phyloP scores from a whole-genome alignment of 2,888 invertebrate genomes.

The Micropterix aruncella region DNA sequence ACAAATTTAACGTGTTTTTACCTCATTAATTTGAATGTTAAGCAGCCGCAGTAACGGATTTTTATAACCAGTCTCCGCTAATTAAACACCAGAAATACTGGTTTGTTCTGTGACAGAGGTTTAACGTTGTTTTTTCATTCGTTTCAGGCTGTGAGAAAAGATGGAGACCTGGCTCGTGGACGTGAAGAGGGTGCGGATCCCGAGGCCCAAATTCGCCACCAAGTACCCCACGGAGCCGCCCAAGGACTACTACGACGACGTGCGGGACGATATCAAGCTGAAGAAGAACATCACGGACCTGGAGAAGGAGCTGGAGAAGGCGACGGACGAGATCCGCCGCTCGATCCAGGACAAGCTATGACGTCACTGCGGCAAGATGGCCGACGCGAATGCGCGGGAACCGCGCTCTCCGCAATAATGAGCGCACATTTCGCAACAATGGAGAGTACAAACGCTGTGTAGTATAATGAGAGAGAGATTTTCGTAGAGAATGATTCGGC shows the following conservation, averaged over 20 bases:
- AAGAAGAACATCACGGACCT: conserved; percentile 34
- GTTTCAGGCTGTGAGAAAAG: too few relatives aligned
- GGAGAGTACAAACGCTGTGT: neutral
- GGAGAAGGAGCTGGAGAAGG: conserved; percentile 46
- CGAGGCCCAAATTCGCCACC: conserved; percentile 67
- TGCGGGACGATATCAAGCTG: conserved; percentile 35
- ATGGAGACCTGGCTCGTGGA: conserved; percentile 82
- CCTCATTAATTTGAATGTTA: too few relatives aligned
- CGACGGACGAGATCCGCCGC: conserved; percentile 62
- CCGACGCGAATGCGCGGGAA: too few relatives aligned
- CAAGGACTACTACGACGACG: conserved; percentile 62
- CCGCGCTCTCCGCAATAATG: conserved; percentile 7
- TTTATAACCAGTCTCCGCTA: too few relatives aligned
- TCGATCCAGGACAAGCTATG: conserved; percentile 66
- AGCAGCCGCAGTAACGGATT: too few relatives aligned
- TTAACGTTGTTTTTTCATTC: too few relatives aligned
- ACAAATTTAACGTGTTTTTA: too few relatives aligned
- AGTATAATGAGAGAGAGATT: neutral
- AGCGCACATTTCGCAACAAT: neutral
- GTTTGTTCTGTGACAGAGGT: too few relatives aligned
- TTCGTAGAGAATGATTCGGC: neutral
- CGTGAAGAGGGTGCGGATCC: conserved; percentile 71
- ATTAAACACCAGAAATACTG: too few relatives aligned
- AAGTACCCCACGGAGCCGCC: conserved; percentile 60
- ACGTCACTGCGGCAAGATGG: conserved; percentile 18